phyloP scores from a whole-genome alignment of 2,888 invertebrate genomes.

The Tipula lateralis region DNA sequence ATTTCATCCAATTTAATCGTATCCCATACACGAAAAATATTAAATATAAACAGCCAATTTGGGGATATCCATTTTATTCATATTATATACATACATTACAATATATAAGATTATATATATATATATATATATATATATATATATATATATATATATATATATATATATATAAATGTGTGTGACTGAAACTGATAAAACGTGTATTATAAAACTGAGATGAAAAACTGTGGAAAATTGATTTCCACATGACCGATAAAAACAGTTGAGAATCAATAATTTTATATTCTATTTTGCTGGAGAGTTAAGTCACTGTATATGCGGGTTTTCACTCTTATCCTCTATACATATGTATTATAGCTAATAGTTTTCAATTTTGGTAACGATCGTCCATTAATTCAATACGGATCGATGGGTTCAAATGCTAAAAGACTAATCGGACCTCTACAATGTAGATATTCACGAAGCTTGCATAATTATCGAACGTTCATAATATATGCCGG shows the following conservation, averaged over 20 bases:
- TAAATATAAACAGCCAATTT: background rate
- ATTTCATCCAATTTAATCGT: background rate
- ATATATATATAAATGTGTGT: background rate
- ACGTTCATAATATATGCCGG: background rate
- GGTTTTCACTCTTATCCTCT: background rate
- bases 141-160: background rate
- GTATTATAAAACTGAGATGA: background rate
- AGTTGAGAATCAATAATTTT: background rate
- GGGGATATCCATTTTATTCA: background rate
- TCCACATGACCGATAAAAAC: constrained; percentile 19
- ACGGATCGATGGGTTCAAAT: background rate
- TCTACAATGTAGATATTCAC: background rate
- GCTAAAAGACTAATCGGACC: background rate
- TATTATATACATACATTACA: background rate
- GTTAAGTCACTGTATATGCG: background rate
- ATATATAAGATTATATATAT: too few species aligned
- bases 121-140: too few species aligned
- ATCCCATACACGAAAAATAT: background rate
- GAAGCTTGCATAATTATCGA: background rate
- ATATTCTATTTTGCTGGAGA: background rate
- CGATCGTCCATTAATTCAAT: background rate
- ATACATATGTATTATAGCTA: too few species aligned
- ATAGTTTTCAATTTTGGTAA: background rate
- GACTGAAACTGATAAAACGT: background rate
- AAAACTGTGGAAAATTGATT: constrained; percentile 11